Evolutionary conservation across 64 coral and sea anemone species (phyloP), one percentile per base, ranked within the genome.

Genomic region (Montipora capricornis): DNA sequence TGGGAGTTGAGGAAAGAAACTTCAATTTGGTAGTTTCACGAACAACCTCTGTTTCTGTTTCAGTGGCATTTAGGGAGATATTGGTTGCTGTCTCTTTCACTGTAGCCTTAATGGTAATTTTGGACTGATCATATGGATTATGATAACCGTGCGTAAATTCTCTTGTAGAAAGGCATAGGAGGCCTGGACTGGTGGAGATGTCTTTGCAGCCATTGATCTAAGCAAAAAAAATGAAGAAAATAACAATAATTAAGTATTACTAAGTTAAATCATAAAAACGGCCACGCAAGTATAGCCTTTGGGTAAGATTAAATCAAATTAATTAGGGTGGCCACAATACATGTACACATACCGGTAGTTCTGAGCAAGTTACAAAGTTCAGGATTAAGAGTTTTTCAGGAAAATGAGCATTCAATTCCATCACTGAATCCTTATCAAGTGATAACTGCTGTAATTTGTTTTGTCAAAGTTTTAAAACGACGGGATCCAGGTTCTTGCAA

Each of bases 161-260:
- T 46, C 78, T 29, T 75, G 53, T 13, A 52, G 16, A 6, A 68
- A 87, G 24, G 4, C 74, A 73, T 13, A 94, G 48, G 8, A 90
- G 48, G 79, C 84, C 55, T 8, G 68, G 79, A 45, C 4, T 91
- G 17, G 91, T 12, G 12, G 77, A 90, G 46, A 96, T 85, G 24
- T 95, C 93, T 46, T 47, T 60, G 59, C 96, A 98, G 37, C 96
- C 96, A 52, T 78, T 95, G 44, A 98, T 90, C 96, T 98, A 47
- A 74, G 0, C 49, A 13, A 73, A 84, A 26, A 5, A 89, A 69
- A 73, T 12, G 15, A 49, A 48, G 5, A 76, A 47, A 45, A 6
- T 47, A 14, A 47, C 11, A 45, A 74, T 0, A 8, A 74, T 8
- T 24, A 26, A 26, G 26, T 22, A 13, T 13, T 69, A 13, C 4